Evolutionary conservation across 64 coral and sea anemone species (phyloP), one percentile per base, ranked within the genome.

Genomic region (Stichodactyla helianthus): DNA sequence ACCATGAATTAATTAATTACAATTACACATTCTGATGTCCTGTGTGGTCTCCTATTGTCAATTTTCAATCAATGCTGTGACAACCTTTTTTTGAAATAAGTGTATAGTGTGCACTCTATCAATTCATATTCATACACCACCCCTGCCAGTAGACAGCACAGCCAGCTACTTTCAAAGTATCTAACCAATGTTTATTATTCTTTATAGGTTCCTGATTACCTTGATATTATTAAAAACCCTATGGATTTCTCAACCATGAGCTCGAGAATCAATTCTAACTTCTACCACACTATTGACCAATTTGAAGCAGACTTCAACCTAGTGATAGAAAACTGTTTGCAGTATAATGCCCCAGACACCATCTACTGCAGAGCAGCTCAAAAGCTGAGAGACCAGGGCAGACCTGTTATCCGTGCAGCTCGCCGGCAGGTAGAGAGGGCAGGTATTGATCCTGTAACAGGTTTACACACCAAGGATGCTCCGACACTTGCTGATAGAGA

Each of bases 191-290:
- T 54, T 19, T 54, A 5, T 81, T 52, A 11, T 81, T 81, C 18
- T 81, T 18, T 35, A 31, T 28, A 95, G 95, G 97, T 99, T 80
- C 68, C 86, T 31, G 97, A 99, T 85, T 99, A 99, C 68, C 83
- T 95, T 52, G 93, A 95, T 25, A 86, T 99, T 64, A 92, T 99
- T 77, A 84, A 94, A 7, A 79, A 92, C 51, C 97, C 97, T 0
- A 99, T 99, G 97, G 97, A 99, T 85, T 99, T 99, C 82, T 92
- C 88, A 19, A 99, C 97, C 16, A 93, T 99, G 60, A 88, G 90
- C 25, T 88, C 86, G 20, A 89, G 88, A 23, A 92, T 99, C 25
- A 93, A 99, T 12, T 91, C 90, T 11, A 99, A 99, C 50, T 78
- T 68, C 88, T 99, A 99, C 82, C 86, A 84, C 79, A 82, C 90